Percentiles rank a stretch among this genome's conserved stretches.
Evolutionary conservation across 2,888 invertebrate species (phyloP).

Genomic region (Pelosia muscerda): DNA sequence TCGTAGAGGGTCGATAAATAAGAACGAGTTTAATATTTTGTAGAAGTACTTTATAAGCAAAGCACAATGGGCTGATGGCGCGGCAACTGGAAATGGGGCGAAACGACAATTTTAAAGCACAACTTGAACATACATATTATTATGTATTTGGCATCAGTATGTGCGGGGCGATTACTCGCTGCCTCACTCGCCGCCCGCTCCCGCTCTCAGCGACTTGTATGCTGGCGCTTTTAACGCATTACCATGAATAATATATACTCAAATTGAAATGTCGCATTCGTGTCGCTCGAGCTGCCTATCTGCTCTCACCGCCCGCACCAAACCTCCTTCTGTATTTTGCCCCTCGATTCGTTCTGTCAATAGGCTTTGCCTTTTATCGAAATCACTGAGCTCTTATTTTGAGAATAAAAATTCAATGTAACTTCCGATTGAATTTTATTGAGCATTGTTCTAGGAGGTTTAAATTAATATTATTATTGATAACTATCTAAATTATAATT

Average conservation of each 20-base stretch:
- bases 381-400: conserved; percentile 66
- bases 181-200: conserved; percentile 56
- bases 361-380: conserved; percentile 80
- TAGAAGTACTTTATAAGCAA: conserved; percentile 79
- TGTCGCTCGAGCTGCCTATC: conserved; percentile 81
- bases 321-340: conserved; percentile 74
- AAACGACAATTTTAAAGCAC: conserved; percentile 85
- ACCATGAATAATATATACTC: conserved; percentile 86
- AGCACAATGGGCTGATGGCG: conserved; percentile 73
- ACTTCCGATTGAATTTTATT: conserved; percentile 51
- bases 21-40: conserved; percentile 73
- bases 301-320: conserved; percentile 62
- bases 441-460: conserved; percentile 31
- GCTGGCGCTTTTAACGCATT: conserved; percentile 85
- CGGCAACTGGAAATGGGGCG: conserved; percentile 81
- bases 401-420: conserved; percentile 53
- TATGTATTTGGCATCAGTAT: conserved; percentile 76
- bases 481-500: conserved; percentile 53
- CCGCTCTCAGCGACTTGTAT: conserved; percentile 75
- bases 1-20: conserved; percentile 68
- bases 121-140: conserved; percentile 79
- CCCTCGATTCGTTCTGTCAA: conserved; percentile 73
- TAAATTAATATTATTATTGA: conserved; percentile 13
- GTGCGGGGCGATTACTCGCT: conserved; percentile 81
- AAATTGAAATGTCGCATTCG: conserved; percentile 87